Evolutionary conservation across 2,797 vertebrate genomes (phyloP).

Genomic region (Anolis apletophallus): DNA sequence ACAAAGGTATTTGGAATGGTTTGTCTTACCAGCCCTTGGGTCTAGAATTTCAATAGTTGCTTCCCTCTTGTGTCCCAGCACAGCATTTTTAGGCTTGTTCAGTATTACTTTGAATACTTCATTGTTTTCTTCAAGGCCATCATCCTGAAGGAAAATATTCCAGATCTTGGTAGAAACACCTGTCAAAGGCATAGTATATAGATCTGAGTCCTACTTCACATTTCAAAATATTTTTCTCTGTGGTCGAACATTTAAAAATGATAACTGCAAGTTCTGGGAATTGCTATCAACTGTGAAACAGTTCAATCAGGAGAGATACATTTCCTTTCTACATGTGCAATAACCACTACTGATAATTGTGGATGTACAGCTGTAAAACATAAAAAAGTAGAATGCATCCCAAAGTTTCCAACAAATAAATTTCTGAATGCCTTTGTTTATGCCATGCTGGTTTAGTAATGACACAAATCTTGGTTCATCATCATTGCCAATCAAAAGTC

Average conservation of each 20-base stretch:
- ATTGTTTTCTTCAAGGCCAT: conserved; percentile 82
- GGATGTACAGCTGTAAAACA: not conserved
- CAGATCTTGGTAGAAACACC: conserved; percentile 82
- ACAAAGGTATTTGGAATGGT: conserved; percentile 15
- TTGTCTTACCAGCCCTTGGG: conserved; percentile 72
- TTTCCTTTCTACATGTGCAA: not conserved
- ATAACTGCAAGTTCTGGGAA: not conserved
- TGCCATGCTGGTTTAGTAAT: not conserved
- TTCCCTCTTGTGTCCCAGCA: conserved; percentile 77
- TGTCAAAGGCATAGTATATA: conserved; percentile 67
- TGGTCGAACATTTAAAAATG: not conserved
- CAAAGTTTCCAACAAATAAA: not conserved
- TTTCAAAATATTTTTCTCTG: conserved; percentile 37
- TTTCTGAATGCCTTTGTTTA: not conserved
- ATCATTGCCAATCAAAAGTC: not conserved
- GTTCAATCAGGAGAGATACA: not conserved
- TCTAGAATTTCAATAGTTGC: conserved; percentile 78
- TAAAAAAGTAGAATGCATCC: not conserved
- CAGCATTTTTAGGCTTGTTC: conserved; percentile 72
- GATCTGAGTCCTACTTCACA: not conserved
- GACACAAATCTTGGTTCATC: not conserved
- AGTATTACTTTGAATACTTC: conserved; percentile 77
- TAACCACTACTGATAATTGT: not conserved
- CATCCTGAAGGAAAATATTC: conserved; percentile 79
- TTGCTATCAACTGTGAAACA: not conserved